Conservation (phyloP, 2,888 invertebrate species). For the Galerucella calmariensis region DNA sequence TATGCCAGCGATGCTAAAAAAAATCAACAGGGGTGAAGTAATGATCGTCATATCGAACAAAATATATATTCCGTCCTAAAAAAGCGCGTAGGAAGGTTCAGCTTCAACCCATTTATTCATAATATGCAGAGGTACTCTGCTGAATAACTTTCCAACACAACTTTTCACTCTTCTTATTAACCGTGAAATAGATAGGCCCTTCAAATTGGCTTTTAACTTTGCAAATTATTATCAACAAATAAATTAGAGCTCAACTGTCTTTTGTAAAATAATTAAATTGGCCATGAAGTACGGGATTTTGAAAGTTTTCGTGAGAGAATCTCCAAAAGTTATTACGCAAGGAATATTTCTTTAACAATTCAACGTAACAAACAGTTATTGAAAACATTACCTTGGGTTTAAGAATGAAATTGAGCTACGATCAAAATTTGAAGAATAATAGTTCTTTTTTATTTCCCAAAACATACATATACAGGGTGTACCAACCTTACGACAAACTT, state of each 20-base stretch:
- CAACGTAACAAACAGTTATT: no score
- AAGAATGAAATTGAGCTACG: no score
- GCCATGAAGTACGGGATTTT: background rate
- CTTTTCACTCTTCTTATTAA: conserved; percentile 8
- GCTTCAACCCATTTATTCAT: conserved; percentile 4
- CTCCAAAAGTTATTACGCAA: no score
- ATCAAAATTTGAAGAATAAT: no score
- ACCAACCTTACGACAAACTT: no score
- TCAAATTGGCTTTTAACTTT: background rate
- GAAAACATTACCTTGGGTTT: no score
- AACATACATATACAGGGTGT: no score
- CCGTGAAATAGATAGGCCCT: background rate
- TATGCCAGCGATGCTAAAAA: background rate
- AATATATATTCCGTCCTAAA: background rate
- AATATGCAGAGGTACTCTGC: conserved; percentile 1
- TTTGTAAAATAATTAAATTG: conserved; percentile 1
- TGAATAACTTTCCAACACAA: conserved; percentile 8
- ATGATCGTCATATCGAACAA: background rate
- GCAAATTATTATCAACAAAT: background rate
- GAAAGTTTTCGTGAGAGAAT: no score
- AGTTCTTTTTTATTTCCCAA: no score
- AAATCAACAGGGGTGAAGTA: background rate
- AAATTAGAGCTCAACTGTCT: conserved; percentile 4
- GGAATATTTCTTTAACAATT: no score
- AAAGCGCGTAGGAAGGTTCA: background rate